These are phyloP conservation scores for Watsonalla binaria DNA, from an alignment of 2,888 invertebrate genomes.

Conservation along the genomic window DNA sequence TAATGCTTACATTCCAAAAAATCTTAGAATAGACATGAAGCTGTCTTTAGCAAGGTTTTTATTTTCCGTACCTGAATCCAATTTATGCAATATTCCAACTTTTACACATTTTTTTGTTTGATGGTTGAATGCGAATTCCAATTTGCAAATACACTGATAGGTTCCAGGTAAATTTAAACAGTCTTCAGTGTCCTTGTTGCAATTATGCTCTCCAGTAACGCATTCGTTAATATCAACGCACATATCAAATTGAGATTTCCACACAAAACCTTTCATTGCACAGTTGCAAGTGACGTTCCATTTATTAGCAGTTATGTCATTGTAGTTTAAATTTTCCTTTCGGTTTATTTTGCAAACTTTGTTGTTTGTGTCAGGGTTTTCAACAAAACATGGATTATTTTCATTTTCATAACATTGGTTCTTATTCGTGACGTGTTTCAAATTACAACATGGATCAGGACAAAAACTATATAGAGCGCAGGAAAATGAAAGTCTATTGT, in stretches of 20 bases:
- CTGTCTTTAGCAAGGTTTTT: neutral
- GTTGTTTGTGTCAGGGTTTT: conserved; percentile 27
- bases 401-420: conserved; percentile 59
- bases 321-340: conserved; percentile 61
- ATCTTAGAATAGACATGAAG: neutral
- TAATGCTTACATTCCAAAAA: conserved; percentile 33
- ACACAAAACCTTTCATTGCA: conserved; percentile 66
- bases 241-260: conserved; percentile 79
- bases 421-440: conserved; percentile 55
- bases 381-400: conserved; percentile 74
- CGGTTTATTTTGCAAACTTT: conserved; percentile 44
- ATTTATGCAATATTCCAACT: neutral
- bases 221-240: conserved; percentile 83
- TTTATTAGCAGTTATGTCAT: conserved; percentile 70
- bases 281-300: conserved; percentile 82
- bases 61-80: neutral
- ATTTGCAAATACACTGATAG: conserved; percentile 70
- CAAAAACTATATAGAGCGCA: conserved; percentile 83
- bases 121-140: conserved; percentile 55
- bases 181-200: conserved; percentile 57
- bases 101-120: conserved; percentile 18
- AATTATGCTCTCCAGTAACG: conserved; percentile 45
- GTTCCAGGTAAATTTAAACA: conserved; percentile 79
- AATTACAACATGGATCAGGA: conserved; percentile 81
- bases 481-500: conserved; percentile 71